Base-by-base conservation (phyloP, 2,888 invertebrate genomes). In the Epirrhoe alternata region DNA sequence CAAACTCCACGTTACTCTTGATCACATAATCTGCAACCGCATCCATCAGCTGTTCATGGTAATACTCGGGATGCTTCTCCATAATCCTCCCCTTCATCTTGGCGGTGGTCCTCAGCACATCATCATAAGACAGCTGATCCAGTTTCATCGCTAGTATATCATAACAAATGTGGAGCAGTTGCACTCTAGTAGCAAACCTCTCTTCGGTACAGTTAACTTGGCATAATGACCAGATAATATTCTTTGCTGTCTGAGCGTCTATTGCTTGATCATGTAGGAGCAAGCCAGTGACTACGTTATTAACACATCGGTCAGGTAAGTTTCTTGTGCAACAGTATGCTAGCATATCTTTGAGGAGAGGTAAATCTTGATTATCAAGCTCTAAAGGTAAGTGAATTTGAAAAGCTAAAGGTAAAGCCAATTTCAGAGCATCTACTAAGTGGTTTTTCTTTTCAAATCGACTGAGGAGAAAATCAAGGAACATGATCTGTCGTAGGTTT, bases 371-470 rank as follows among this genome's bases (percentile, higher is more conserved):
- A 8, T 81, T 86, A 69, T 96, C 94, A 24, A 96, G 76, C 80
- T 96, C 95, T 6, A 88, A 72, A 0, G 92, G 89, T 6, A 96
- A 74, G 68, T 95, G 94, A 6, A 94, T 93, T 86, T 96, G 95
- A 78, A 96, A 96, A 0, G 95, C 95, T 33, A 96, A 82, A 0
- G 96, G 96, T 8, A 96, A 76, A 0, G 96, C 96, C 0, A 95
- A 87, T 75, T 90, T 91, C 5, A 97, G 77, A 0, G 96, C 96
- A 42, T 95, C 95, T 0, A 94, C 92, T 30, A 96, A 84, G 63
- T 96, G 95, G 65, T 89, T 89, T 12, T 90, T 93, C 1, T 74
- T 75, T 49, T 94, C 86, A 56, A 94, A 93, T 66, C 92, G 90
- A 1, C 82, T 78, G 0, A 97, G 78, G 6, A 96, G 74, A 77